phyloP scores from a whole-genome alignment of 2,888 invertebrate species.

The Eupithecia abbreviata region DNA sequence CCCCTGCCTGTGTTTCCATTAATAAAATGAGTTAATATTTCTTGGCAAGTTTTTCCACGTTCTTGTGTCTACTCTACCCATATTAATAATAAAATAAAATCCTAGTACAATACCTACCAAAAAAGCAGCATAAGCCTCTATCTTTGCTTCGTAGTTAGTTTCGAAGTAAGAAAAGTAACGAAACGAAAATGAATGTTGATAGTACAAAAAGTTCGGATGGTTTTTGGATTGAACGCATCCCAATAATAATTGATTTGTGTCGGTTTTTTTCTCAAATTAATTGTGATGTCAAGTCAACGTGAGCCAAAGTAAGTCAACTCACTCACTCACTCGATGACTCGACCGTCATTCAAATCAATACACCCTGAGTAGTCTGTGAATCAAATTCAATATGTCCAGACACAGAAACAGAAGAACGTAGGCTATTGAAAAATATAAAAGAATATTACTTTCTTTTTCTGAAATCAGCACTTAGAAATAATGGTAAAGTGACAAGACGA shows the following conservation, averaged over 20 bases:
- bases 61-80: background rate
- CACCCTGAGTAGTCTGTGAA: too few species aligned
- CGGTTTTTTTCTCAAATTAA: background rate
- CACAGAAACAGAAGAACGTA: background rate
- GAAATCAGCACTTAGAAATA: constrained; percentile 5
- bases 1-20: too few species aligned
- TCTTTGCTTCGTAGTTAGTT: too few species aligned
- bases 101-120: too few species aligned
- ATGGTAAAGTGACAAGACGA: constrained; percentile 18
- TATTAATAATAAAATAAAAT: background rate
- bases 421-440: background rate
- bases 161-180: too few species aligned
- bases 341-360: background rate
- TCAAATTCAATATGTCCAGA: background rate
- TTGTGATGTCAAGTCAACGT: background rate
- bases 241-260: background rate
- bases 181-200: too few species aligned
- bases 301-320: background rate
- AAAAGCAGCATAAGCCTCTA: too few species aligned
- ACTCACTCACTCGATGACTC: background rate
- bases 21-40: too few species aligned
- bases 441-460: background rate
- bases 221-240: background rate
- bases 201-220: background rate
- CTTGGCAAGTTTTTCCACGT: background rate